phyloP scores from a whole-genome alignment of 2,797 vertebrate genomes.

The Aplochiton taeniatus region DNA sequence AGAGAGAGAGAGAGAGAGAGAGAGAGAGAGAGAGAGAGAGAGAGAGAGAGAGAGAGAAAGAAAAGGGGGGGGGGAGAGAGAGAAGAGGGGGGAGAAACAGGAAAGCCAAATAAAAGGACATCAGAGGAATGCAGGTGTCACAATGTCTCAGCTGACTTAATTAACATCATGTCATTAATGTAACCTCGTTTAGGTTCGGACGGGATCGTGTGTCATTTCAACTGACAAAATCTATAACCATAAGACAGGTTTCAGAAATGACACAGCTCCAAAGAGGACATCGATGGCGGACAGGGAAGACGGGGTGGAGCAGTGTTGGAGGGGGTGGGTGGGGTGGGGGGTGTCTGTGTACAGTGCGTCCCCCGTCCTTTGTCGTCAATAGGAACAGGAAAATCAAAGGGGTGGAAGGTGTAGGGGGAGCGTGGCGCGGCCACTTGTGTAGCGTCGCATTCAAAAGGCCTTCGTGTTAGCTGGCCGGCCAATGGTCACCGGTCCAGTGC shows the following conservation, averaged over 20 bases:
- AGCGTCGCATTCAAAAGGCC: conserved; percentile 63
- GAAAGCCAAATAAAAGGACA: too few species aligned
- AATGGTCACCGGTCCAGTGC: too few species aligned
- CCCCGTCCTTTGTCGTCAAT: conserved; percentile 61
- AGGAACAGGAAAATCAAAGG: conserved; percentile 76
- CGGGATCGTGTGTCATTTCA: too few species aligned
- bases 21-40: conserved; percentile 6
- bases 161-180: too few species aligned
- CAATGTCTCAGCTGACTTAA: too few species aligned
- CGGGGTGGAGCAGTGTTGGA: not conserved
- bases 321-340: not conserved
- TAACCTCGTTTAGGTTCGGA: too few species aligned
- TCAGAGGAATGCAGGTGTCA: too few species aligned
- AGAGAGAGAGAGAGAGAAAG: not conserved
- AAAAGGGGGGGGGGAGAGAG: not conserved
- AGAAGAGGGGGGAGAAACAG: conserved; percentile 14
- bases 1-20: conserved; percentile 10
- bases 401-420: conserved; percentile 64
- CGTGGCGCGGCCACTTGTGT: conserved; percentile 59
- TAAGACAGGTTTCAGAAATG: not conserved
- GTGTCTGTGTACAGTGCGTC: conserved; percentile 56
- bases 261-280: too few species aligned
- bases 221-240: too few species aligned
- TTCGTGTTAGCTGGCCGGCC: not conserved
- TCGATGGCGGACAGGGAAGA: conserved; percentile 6